Evolutionary conservation across 2,888 invertebrate species (phyloP).

Genomic region (Acronicta leporina): DNA sequence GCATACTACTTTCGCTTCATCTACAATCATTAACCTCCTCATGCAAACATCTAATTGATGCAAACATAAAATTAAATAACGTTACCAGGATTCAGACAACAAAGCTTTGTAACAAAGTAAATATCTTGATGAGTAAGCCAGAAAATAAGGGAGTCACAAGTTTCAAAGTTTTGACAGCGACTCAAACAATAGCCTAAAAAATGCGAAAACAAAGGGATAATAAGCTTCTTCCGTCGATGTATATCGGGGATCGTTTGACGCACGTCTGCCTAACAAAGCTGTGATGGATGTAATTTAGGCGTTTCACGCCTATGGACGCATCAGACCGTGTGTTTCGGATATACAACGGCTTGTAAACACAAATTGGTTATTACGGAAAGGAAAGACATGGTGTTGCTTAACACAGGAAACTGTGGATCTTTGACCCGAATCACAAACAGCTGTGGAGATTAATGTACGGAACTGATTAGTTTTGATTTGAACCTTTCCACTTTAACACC

Average conservation of each 20-base stretch:
- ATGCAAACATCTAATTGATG: no score
- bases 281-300: constrained; percentile 64
- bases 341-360: constrained; percentile 69
- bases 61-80: neutral
- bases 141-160: constrained; percentile 10
- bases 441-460: constrained; percentile 15
- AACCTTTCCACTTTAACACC: constrained; percentile 17
- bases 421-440: constrained; percentile 41
- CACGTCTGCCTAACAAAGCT: constrained; percentile 60
- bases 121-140: constrained; percentile 6
- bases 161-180: constrained; percentile 24
- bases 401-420: constrained; percentile 50
- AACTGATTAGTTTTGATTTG: constrained; percentile 32
- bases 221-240: constrained; percentile 67
- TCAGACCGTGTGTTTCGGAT: constrained; percentile 63
- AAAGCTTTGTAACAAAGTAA: neutral
- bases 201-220: constrained; percentile 69
- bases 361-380: constrained; percentile 68
- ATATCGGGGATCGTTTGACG: constrained; percentile 61
- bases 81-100: neutral
- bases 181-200: constrained; percentile 37
- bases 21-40: no score
- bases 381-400: constrained; percentile 56
- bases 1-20: no score
- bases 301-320: constrained; percentile 62